Evolutionary conservation across 1,140 invertebrate genomes (phyloP), one percentile per base, ranked within the genome.

Genomic region (Eufriesea mexicana): DNA sequence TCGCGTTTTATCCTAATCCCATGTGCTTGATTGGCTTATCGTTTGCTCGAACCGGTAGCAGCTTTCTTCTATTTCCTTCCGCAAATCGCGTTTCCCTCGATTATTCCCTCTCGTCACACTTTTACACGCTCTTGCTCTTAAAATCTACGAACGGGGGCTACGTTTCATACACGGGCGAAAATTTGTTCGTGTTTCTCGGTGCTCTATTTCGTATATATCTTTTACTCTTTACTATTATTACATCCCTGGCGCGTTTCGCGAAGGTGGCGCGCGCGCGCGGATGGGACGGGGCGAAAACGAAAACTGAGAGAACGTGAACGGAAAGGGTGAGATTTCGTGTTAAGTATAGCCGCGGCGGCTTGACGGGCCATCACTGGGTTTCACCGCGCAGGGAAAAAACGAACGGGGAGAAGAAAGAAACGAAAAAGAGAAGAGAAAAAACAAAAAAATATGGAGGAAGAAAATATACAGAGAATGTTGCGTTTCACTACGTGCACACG

Each of bases 161-260:
- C 14, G 25, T 10, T 57, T 73, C 23, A 47, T 51, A 78, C 64
- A 79, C 10, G 20, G 76, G 76, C 20, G 49, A 28, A 79, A 77
- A 79, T 79, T 79, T 79, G 68, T 79, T 73, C 35, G 20, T 73
- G 35, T 80, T 72, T 80, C 28, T 45, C 70, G 79, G 79, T 80
- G 79, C 79, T 80, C 79, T 80, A 80, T 80, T 79, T 42, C 28
- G 42, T 35, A 35, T 35, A 35, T 35, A 35, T 28, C 61, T 62
- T 23, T 72, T 55, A 23, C 14, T 51, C 70, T 2, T 61, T n/a
- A 10, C n/a, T 47, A 10, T 7, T 23, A 18, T 62, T 16, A 18
- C 4, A 9, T 59, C n/a, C 14, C 35, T 75, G 25, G 57, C 10
- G 54, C 16, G 42, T 25, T 25, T 20, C 55, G 42, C 6, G 14